phyloP scores from a whole-genome alignment of 2,888 invertebrate species.

The Meliscaeva auricollis region DNA sequence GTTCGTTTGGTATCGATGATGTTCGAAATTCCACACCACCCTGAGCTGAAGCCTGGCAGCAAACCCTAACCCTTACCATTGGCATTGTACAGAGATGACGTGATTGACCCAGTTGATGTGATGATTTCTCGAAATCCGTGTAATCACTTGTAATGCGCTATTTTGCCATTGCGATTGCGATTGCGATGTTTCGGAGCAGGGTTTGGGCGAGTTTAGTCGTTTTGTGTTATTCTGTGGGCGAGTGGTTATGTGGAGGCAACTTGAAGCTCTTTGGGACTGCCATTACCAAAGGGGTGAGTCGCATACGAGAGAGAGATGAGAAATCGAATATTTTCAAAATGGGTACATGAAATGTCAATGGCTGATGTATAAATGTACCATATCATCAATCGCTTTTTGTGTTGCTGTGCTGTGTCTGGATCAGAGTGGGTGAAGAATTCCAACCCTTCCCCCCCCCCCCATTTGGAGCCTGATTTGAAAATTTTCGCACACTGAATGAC shows the following conservation, averaged over 20 bases:
- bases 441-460: background rate
- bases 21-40: background rate
- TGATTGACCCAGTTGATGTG: constrained; percentile 74
- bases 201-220: background rate
- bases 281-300: constrained; percentile 29
- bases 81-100: constrained; percentile 31
- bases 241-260: background rate
- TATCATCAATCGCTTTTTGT: constrained; percentile 20
- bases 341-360: constrained; percentile 68
- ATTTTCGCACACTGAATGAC: constrained; percentile 65
- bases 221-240: background rate
- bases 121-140: constrained; percentile 72
- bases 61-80: background rate
- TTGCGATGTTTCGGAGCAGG: constrained; percentile 20
- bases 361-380: constrained; percentile 12
- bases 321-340: constrained; percentile 64
- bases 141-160: constrained; percentile 75
- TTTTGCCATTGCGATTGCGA: constrained; percentile 50
- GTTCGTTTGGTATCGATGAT: constrained; percentile 6
- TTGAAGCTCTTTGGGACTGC: constrained; percentile 28
- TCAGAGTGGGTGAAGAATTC: constrained; percentile 17
- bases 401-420: constrained; percentile 12
- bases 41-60: background rate
- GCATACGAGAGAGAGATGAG: constrained; percentile 17
- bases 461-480: constrained; percentile 67